Conservation (phyloP, 2,888 invertebrate genomes). For the Polydrusus cervinus region DNA sequence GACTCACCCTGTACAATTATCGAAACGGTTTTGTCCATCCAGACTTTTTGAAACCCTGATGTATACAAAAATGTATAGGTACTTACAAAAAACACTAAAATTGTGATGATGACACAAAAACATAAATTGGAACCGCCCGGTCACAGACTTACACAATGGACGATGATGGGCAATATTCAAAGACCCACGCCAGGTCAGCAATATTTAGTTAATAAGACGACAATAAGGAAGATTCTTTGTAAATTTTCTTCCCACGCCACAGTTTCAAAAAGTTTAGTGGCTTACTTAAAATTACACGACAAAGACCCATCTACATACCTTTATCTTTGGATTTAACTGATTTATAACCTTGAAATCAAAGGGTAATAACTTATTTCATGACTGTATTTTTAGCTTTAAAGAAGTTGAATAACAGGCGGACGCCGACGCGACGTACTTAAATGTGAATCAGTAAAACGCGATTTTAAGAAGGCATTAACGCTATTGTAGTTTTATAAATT, state of each 20-base stretch:
- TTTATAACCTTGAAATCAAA: not conserved
- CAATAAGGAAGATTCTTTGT: constrained; percentile 14
- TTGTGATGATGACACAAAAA: constrained; percentile 1
- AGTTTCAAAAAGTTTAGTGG: constrained; percentile 5
- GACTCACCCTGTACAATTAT: too few species aligned
- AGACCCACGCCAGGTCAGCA: constrained; percentile 27
- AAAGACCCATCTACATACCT: not conserved
- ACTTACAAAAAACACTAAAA: not conserved
- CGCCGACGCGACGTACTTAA: not conserved
- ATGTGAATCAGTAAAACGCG: not conserved
- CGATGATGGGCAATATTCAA: constrained; percentile 25
- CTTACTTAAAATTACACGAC: constrained; percentile 13
- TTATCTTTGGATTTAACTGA: not conserved
- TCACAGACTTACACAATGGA: constrained; percentile 17
- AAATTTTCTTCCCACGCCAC: constrained; percentile 15
- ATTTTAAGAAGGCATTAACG: not conserved
- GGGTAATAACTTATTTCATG: constrained; percentile 1
- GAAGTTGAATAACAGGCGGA: not conserved
- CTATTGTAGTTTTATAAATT: too few species aligned
- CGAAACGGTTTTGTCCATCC: too few species aligned
- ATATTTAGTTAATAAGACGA: constrained; percentile 18
- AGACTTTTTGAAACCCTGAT: too few species aligned
- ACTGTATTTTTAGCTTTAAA: constrained; percentile 1
- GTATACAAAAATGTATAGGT: not conserved
- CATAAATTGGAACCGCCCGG: constrained; percentile 6